Evolutionary conservation across 2,797 vertebrate species (phyloP).

Genomic region (Lophius americanus): DNA sequence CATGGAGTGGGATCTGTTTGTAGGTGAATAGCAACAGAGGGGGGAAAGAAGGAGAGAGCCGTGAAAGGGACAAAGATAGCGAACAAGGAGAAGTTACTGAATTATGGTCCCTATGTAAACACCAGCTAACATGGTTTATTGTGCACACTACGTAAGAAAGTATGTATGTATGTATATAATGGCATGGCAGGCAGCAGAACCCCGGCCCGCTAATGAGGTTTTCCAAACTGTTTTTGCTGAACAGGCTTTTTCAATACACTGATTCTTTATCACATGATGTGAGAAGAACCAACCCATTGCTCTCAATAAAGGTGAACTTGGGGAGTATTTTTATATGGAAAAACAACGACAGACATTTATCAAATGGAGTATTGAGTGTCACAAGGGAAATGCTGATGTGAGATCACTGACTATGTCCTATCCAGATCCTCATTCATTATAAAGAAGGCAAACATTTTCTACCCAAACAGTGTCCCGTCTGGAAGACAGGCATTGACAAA

Average conservation of each 20-base stretch:
- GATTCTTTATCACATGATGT: constrained; percentile 31
- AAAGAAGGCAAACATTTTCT: constrained; percentile 50
- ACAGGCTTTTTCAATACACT: constrained; percentile 40
- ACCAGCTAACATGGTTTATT: constrained; percentile 62
- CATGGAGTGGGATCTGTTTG: constrained; percentile 67
- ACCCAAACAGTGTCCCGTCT: constrained; percentile 45
- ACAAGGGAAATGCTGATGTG: constrained; percentile 59
- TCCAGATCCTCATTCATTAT: constrained; percentile 63
- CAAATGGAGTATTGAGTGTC: constrained; percentile 61
- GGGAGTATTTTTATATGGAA: constrained; percentile 39
- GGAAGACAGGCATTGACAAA: constrained; percentile 7
- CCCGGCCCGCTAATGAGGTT: constrained; percentile 57
- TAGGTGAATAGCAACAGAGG: constrained; percentile 65
- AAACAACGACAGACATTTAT: constrained; percentile 59
- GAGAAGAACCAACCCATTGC: constrained; percentile 25
- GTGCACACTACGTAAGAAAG: constrained; percentile 59
- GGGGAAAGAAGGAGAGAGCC: constrained; percentile 18
- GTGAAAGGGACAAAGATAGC: constrained; percentile 15
- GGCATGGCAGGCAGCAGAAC: constrained; percentile 51
- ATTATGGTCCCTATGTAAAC: constrained; percentile 51
- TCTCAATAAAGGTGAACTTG: constrained; percentile 48
- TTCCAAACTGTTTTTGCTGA: constrained; percentile 60
- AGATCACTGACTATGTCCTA: constrained; percentile 49
- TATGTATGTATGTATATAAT: constrained; percentile 37
- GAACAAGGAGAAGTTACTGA: constrained; percentile 17